Evolutionary conservation across 2,888 invertebrate species (phyloP).

Genomic region (Pachliopta kotzebuea): DNA sequence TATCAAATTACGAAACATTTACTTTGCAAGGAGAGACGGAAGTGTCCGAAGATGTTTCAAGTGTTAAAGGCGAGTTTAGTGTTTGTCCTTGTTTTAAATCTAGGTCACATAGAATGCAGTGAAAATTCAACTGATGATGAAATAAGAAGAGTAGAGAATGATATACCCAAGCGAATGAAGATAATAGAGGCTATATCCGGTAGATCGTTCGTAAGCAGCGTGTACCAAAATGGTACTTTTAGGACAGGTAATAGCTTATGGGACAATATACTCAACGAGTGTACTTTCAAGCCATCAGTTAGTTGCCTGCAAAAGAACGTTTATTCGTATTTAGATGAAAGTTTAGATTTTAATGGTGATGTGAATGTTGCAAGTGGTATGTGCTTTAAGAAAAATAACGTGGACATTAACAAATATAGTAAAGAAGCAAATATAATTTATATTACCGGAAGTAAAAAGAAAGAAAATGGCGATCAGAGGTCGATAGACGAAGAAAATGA

Average conservation of each 20-base stretch:
- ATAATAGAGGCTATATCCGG: conserved; percentile 61
- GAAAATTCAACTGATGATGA: conserved; percentile 46
- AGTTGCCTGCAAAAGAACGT: conserved; percentile 89
- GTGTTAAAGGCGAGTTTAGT: conserved; percentile 46
- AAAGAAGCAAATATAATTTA: conserved; percentile 76
- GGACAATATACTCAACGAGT: conserved; percentile 87
- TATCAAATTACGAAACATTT: conserved; percentile 25
- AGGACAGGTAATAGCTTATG: conserved; percentile 85
- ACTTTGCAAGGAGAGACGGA: conserved; percentile 31
- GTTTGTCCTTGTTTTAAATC: conserved; percentile 50
- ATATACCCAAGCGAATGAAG: conserved; percentile 56
- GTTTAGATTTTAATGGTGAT: conserved; percentile 83
- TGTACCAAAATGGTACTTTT: conserved; percentile 71
- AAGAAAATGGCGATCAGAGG: conserved; percentile 42
- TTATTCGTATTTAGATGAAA: conserved; percentile 85
- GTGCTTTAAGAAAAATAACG: conserved; percentile 82
- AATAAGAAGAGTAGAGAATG: conserved; percentile 39
- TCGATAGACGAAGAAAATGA: conserved; percentile 64
- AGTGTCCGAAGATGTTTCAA: conserved; percentile 36
- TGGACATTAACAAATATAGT: conserved; percentile 79
- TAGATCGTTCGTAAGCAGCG: conserved; percentile 57
- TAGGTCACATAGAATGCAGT: conserved; percentile 44
- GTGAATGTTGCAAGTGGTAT: conserved; percentile 84
- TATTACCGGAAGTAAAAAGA: conserved; percentile 58
- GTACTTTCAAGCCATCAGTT: conserved; percentile 83